Base-by-base conservation (phyloP, 2,888 invertebrate species). In the Trissolcus japonicus region DNA sequence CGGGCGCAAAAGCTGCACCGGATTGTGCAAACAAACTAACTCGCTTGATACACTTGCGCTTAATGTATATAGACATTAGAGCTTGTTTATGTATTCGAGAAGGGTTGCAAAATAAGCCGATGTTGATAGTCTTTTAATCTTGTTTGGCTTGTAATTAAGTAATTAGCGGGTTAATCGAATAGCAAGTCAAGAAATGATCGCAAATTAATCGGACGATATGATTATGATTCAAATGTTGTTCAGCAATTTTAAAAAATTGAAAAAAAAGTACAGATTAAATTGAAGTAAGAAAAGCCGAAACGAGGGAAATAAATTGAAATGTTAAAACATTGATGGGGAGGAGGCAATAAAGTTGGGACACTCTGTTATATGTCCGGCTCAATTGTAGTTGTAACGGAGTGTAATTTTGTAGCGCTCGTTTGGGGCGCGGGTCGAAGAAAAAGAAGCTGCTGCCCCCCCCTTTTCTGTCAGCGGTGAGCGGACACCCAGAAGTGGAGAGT, bases 401-500 rank as follows among this genome's bases (percentile, higher is more conserved):
- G 73, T 50, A 73, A 66, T 73, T 65, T 66, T 65, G 73, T 66
- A 65, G 60, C 54, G 73, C 73, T 73, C 66, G 73, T 65, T 73
- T 73, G 48, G 59, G 29, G 54, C 54, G 29, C 13, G 29, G 54
- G 40, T 40, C 16, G 9, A 17, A 35, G 40, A 40, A 17, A 40
- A 56, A 51, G 11, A 51, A 19, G 19, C 11, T 19, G 19, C 11
- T 3, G 13, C 56, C 35, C 29, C n/a, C 11, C 25, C 56, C 61
- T 51, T 46, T 19, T 63, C 71, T 81, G 83, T 79, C 78, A 77
- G 76, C 79, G 77, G 66, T 78, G 80, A 80, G 81, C 81, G 84
- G 81, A 83, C 83, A 84, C 83, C 84, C 83, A 84, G 81, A 82
- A 84, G 83, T 80, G 74, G 72, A 81, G 81, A 82, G 80, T 82